Evolutionary conservation across 2,797 vertebrate species (phyloP).

Genomic region (Pipistrellus pipistrellus): DNA sequence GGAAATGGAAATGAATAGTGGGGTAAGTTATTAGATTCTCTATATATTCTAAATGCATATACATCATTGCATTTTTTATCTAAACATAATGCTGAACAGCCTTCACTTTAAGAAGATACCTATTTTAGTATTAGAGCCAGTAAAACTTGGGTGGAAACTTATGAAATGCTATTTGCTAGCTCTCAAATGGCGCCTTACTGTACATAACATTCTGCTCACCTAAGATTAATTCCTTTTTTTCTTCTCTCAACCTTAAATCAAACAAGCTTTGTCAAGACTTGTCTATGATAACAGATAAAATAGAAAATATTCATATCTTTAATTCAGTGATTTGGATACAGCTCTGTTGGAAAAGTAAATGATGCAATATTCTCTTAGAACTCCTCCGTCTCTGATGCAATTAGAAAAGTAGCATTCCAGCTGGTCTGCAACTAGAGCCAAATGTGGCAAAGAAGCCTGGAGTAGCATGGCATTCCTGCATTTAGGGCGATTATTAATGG

Average conservation of each 20-base stretch:
- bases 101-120: not conserved
- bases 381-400: not conserved
- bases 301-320: not conserved
- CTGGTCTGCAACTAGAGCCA: not conserved
- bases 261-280: conserved; percentile 38
- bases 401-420: conserved; percentile 3
- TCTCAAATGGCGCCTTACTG: not conserved
- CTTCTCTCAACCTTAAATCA: not conserved
- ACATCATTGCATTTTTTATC: not conserved
- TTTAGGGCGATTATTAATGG: conserved; percentile 33
- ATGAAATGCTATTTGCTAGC: not conserved
- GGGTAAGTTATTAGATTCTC: not conserved
- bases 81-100: conserved; percentile 35
- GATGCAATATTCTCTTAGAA: not conserved
- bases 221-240: not conserved
- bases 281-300: not conserved
- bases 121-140: not conserved
- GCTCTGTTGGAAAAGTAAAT: not conserved
- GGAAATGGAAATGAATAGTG: conserved; percentile 26
- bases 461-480: not conserved
- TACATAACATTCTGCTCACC: not conserved
- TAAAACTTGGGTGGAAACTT: not conserved
- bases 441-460: not conserved
- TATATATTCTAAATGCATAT: not conserved
- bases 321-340: not conserved